Base-by-base conservation (phyloP, 2,797 vertebrate species). In the Bradypus variegatus region DNA sequence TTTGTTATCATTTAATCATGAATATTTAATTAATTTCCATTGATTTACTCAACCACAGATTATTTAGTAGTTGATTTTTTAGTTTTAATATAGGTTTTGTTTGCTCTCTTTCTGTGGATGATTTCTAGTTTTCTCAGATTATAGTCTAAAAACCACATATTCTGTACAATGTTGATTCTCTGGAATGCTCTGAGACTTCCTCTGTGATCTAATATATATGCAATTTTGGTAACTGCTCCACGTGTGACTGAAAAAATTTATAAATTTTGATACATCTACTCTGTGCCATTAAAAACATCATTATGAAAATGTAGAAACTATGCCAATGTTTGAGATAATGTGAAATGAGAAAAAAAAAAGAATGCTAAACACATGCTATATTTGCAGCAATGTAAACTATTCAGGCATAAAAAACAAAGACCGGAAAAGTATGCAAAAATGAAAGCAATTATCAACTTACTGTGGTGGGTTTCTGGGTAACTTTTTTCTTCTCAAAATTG, bases 21-120 rank as follows among this genome's bases (percentile, higher is more conserved):
- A 95, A 85, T 94, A 94, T 85, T 87, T 95, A 84, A 91, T 93
- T 95, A 88, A 92, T 92, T 94, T 67, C 82, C 84, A 88, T 77
- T 77, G 58, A 92, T 76, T 90, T 90, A 89, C 45, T 86, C 53
- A 87, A 58, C n/a, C 19, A 67, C 90, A 38, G 92, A 87, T 94
- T 94, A 91, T 95, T 95, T 95, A 75, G 53, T 79, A 93, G 90
- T 91, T 92, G 81, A 45, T 11, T 64, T 96, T 94, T 81, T 70
- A 53, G n/a, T 94, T 94, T 91, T 69, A 75, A 48, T 25, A 60
- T 11, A 70, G 53, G 16, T 73, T 87, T 94, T 84, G 6, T 45
- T 85, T 79, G 53, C 18, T 75, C 10, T 77, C 62, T 88, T 89
- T 88, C 88, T 89, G 65, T 48, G 65, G 8, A 5, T 77, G 45